Evolutionary conservation across 2,113 vertebrate genomes (phyloP), one percentile per base, ranked within the genome.

Genomic region (Ptychochromis oligacanthus): DNA sequence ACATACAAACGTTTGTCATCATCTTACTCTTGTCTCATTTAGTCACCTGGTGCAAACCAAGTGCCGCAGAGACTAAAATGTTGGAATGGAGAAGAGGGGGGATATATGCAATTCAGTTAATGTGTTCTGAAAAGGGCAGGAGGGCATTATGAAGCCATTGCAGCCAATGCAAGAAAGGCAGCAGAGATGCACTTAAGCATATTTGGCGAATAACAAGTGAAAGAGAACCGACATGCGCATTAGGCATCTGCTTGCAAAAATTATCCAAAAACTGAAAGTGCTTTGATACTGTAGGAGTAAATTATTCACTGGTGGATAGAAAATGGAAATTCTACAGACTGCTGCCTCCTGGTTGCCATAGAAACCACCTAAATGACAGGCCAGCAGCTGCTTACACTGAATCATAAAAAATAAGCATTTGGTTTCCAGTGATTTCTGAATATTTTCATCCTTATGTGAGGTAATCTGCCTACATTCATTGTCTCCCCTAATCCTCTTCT

Each of bases 341-440:
- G 75, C 83, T 84, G 78, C 79, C 87, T 81, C 56, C 12, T 18
- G 60, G 93, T 93, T 89, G 61, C 87, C 89, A 92, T 90, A 15
- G 90, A 34, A 93, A 93, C 92, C 90, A 77, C 9, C 74, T 18
- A 72, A 87, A n/a, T 60, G 81, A 81, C 75, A 80, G 56, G 36
- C 46, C 40, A 20, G 43, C 13, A n/a, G 70, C 43, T 74, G 62
- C 52, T 72, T 0, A 40, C 20, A 55, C 43, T 80, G 81, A 57
- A 61, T 43, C 11, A 79, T 56, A 20, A 59, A 13, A 22, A 38
- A 22, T 67, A 75, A 54, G 11, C 46, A 54, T 72, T 49, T 54
- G 74, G 64, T 28, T 67, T 12, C 64, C 3, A n/a, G 28, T 75
- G 20, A 75, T 75, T 75, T 57, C 54, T 57, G n/a, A 55, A 57